Conservation (phyloP, 2,888 invertebrate species). For the Stenotaenia linearis region DNA sequence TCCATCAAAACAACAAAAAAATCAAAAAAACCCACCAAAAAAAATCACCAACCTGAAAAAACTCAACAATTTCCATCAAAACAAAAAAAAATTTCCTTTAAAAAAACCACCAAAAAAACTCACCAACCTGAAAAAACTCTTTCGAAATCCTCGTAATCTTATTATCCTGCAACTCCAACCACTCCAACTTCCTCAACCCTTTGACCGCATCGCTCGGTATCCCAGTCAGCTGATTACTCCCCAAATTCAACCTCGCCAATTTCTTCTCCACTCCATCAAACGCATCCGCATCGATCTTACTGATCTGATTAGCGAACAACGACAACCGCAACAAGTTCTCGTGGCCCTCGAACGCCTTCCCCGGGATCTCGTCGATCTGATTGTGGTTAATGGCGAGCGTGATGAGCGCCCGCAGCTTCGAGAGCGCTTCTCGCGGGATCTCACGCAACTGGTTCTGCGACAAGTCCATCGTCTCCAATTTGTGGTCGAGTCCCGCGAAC, state of each 20-base stretch:
- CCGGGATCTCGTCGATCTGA: constrained; percentile 68
- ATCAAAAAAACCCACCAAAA: too few relatives aligned
- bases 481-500: constrained; percentile 70
- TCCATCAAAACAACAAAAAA: too few relatives aligned
- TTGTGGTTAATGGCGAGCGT: constrained; percentile 87
- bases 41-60: too few relatives aligned
- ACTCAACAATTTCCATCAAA: too few relatives aligned
- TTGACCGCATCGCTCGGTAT: constrained; percentile 58
- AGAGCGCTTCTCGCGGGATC: constrained; percentile 73
- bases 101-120: too few relatives aligned
- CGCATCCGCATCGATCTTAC: constrained; percentile 70
- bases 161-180: constrained; percentile 40
- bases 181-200: constrained; percentile 34
- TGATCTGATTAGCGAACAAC: constrained; percentile 68
- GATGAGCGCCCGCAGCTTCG: constrained; percentile 72
- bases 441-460: constrained; percentile 66
- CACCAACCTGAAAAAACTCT: constrained; percentile 36
- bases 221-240: constrained; percentile 69
- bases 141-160: constrained; percentile 36
- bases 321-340: constrained; percentile 81
- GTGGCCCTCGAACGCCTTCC: constrained; percentile 76
- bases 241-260: constrained; percentile 75
- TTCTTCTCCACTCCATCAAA: constrained; percentile 85
- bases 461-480: constrained; percentile 79
- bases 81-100: too few relatives aligned